These are phyloP conservation scores for Drosophila meridiana DNA, from an alignment of 2,888 invertebrate species.

Conservation along the genomic window DNA sequence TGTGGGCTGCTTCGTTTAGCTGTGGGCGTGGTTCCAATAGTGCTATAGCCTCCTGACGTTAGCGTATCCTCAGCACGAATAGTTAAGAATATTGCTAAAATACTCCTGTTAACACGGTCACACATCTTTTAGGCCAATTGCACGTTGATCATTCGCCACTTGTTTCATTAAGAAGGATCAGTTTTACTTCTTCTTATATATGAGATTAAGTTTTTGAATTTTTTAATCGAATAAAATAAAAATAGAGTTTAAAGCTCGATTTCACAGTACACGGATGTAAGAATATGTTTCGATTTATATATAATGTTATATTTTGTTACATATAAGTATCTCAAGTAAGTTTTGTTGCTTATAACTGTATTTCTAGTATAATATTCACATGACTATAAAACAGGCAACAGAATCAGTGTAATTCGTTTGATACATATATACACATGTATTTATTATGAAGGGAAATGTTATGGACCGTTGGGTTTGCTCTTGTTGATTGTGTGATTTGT, in stretches of 20 bases:
- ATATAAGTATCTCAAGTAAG: too few species aligned
- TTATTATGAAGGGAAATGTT: slow-evolving; percentile 14
- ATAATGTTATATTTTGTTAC: too few species aligned
- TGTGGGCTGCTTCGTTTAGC: slow-evolving; percentile 25
- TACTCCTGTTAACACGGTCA: not conserved
- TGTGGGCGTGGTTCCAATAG: slow-evolving; percentile 4
- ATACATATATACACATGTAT: not conserved
- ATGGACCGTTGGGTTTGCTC: slow-evolving; percentile 44
- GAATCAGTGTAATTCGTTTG: not conserved
- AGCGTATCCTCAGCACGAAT: slow-evolving; percentile 8
- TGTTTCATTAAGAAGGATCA: not conserved
- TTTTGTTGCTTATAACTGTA: not conserved
- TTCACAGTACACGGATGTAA: not conserved
- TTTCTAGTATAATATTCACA: not conserved
- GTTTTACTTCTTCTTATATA: not conserved
- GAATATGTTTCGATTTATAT: too few species aligned
- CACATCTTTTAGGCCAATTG: not conserved
- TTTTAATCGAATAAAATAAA: not conserved
- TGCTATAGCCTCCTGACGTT: slow-evolving; percentile 4
- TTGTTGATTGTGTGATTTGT: slow-evolving; percentile 9
- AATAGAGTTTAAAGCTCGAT: not conserved
- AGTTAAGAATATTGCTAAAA: not conserved
- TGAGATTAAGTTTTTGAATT: not conserved
- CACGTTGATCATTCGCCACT: not conserved
- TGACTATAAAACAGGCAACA: not conserved